Evolutionary conservation across 2,797 vertebrate species (phyloP), one percentile per base, ranked within the genome.

Genomic region (Hoplostethus mediterraneus): DNA sequence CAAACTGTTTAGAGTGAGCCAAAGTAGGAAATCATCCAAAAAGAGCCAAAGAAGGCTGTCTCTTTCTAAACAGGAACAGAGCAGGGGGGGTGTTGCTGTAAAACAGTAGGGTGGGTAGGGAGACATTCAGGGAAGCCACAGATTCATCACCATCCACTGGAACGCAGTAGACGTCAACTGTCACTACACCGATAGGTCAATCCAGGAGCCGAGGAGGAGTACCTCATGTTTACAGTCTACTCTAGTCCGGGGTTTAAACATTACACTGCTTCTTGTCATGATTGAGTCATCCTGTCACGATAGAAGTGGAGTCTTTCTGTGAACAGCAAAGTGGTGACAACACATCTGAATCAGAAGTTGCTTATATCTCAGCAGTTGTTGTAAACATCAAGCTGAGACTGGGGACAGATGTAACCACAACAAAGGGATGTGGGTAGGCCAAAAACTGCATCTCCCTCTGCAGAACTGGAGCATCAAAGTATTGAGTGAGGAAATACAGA

Each of bases 401-500:
- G 63, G 67, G 51, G 2, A 64, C 0, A 56, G 38, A 67, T 47
- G 38, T 10, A 68, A 69, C 31, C 79, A 74, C 68, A 80, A 2
- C 58, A 77, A 66, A 65, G 2, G 51, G 73, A 67, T 64, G 82
- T 55, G 69, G 28, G 61, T 17, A 25, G 60, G 42, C n/a, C 69
- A 65, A 11, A 28, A 52, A 0, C n/a, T 28, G 8, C 8, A 11
- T 60, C 25, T 14, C 14, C 25, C 7, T 9, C 52, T 33, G 36
- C 2, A 17, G 9, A 8, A 17, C 2, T 3, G 59, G 49, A 52
- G 9, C 45, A 51, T 9, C 47, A 48, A 10, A 28, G 1, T 6
- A 10, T 10, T 47, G 11, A 53, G 2, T 2, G 0, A 16, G 31
- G 2, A 54, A 3, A 36, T 51, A 4, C 14, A 9, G 16, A 33